These are phyloP conservation scores for Antennarius maculatus DNA, from an alignment of 2,797 vertebrate species.

Conservation along the genomic window DNA sequence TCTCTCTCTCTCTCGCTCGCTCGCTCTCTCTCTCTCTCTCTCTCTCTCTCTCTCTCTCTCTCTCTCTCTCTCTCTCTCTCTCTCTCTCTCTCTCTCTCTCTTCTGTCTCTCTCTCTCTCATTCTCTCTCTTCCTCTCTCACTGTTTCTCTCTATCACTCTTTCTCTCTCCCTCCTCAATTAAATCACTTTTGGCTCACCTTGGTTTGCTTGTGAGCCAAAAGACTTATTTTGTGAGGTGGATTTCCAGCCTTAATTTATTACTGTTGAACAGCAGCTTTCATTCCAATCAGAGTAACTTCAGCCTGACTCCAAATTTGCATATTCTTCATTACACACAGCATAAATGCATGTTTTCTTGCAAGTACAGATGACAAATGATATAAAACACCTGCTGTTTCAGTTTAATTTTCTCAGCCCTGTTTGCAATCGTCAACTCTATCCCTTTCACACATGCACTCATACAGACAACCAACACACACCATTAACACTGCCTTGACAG, in stretches of 20 bases:
- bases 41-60: too few relatives aligned
- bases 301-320: conserved; percentile 50
- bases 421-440: conserved; percentile 44
- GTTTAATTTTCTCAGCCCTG: conserved; percentile 49
- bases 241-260: conserved; percentile 42
- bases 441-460: not conserved
- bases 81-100: too few relatives aligned
- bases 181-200: too few relatives aligned
- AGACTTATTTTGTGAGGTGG: conserved; percentile 6
- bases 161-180: too few relatives aligned
- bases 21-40: too few relatives aligned
- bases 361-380: conserved; percentile 54
- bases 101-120: too few relatives aligned
- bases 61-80: too few relatives aligned
- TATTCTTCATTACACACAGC: conserved; percentile 56
- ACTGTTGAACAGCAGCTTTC: conserved; percentile 48
- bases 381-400: conserved; percentile 54
- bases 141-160: too few relatives aligned
- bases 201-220: not conserved
- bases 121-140: too few relatives aligned
- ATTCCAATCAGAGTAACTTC: conserved; percentile 46
- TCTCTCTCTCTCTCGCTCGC: too few relatives aligned
- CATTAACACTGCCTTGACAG: conserved; percentile 35
- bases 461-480: conserved; percentile 14
- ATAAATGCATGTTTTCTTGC: conserved; percentile 54